Conservation (phyloP, 2,888 invertebrate species). For the Mesodorylaimus sp. region DNA sequence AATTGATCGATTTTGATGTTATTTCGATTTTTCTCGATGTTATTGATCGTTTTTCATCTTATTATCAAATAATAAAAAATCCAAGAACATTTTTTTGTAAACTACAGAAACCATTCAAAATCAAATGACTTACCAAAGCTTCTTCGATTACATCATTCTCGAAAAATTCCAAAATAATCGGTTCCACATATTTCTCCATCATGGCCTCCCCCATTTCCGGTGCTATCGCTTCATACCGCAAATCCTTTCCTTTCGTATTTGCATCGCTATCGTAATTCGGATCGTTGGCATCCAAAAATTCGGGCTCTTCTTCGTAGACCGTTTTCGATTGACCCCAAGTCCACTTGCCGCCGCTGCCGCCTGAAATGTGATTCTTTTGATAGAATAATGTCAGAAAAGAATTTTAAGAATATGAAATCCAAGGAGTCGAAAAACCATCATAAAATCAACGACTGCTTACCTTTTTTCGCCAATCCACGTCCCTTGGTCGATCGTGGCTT, state of each 20-base stretch:
- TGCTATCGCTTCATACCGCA: not conserved
- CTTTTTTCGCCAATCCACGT: slow-evolving; percentile 9
- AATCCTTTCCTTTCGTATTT: slow-evolving; percentile 22
- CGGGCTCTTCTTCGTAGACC: slow-evolving; percentile 26
- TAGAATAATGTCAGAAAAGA: no score
- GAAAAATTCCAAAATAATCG: slow-evolving; percentile 68
- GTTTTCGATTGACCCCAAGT: slow-evolving; percentile 71
- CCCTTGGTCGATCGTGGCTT: slow-evolving; percentile 4
- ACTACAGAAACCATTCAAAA: no score
- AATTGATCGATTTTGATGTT: no score
- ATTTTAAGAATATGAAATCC: no score
- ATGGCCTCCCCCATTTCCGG: no score
- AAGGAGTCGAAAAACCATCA: no score
- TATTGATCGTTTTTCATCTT: no score
- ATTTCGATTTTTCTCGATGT: no score
- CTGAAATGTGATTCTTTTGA: no score
- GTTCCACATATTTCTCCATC: slow-evolving; percentile 49
- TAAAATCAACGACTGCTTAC: no score
- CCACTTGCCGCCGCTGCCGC: slow-evolving; percentile 77
- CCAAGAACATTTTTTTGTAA: no score
- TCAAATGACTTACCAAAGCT: slow-evolving; percentile 39
- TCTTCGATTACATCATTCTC: slow-evolving; percentile 72
- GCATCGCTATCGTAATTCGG: slow-evolving; percentile 75
- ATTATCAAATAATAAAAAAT: no score
- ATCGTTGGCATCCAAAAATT: slow-evolving; percentile 50